Conservation (phyloP, 2,888 invertebrate genomes). For the Epinotia bilunana region DNA sequence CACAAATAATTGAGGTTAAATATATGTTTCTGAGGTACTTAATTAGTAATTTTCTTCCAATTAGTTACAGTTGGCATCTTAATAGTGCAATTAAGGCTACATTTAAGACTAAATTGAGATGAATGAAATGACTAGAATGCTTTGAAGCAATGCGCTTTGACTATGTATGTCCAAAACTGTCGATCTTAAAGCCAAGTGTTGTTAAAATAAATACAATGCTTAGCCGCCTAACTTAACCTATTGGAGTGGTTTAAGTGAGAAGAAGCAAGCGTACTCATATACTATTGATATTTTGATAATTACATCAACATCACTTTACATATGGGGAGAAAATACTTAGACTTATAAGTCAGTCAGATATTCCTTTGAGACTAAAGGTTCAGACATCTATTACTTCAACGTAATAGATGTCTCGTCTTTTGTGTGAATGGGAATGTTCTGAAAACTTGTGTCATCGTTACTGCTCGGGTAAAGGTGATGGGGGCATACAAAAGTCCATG, state of each 20-base stretch:
- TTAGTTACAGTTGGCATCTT: constrained; percentile 2
- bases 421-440: background rate
- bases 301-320: background rate
- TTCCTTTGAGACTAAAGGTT: background rate
- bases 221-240: constrained; percentile 17
- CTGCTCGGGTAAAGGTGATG: background rate
- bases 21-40: background rate
- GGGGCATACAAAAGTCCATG: background rate
- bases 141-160: constrained; percentile 9
- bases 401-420: background rate
- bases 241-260: constrained; percentile 18
- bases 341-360: background rate
- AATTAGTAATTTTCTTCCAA: constrained; percentile 1
- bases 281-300: background rate
- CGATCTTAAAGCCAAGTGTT: constrained; percentile 27
- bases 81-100: background rate
- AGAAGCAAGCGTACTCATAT: background rate
- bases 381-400: background rate
- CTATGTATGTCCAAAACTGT: background rate
- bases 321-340: background rate
- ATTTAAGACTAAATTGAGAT: constrained; percentile 1
- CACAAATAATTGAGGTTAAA: too few relatives aligned
- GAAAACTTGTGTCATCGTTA: background rate
- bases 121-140: constrained; percentile 11
- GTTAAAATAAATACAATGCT: constrained; percentile 27